Evolutionary conservation across 2,797 vertebrate species (phyloP), one percentile per base, ranked within the genome.

Genomic region (Onychomys leucogaster): DNA sequence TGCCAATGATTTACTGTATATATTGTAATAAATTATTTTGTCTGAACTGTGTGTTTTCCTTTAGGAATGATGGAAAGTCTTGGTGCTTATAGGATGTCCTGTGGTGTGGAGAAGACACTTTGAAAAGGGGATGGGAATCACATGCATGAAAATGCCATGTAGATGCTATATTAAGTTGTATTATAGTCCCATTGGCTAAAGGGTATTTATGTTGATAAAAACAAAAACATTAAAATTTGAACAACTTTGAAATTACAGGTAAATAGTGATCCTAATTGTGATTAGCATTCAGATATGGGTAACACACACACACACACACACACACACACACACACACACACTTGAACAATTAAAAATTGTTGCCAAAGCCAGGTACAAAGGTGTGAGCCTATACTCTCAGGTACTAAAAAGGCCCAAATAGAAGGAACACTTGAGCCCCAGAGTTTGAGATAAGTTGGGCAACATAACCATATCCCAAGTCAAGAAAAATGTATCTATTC

Each of bases 11-110:
- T 85, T 59, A 69, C 14, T n/a, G 23, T 91, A 25, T 76, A 80
- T 94, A 65, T 80, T 75, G 29, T 86, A 46, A 41, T 92, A 95
- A 96, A 92, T 91, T 95, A 87, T 96, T 95, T 95, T 89, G 34
- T 90, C 86, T 95, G 37, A 61, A 37, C 10, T 89, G 71, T 94
- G 63, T 80, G 41, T 81, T 94, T 96, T 97, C 71, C 57, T 89
- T 8, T 95, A 61, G 89, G n/a, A 93, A 89, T 76, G 71, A 61
- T 63, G 46, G 81, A 75, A 23, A 43, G 27, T 69, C 27, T 81
- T 94, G 57, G 80, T 96, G 78, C 88, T 96, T 78, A 34, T 43
- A 46, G 46, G 46, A 86, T 94, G 59, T 95, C 80, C 34, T 88
- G 71, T 84, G 32, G 25, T 65, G 29, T 93, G 78, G 83, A 5